Evolutionary conservation across 2,888 invertebrate genomes (phyloP), one percentile per base, ranked within the genome.

Genomic region (Drosophila kambysellisi): DNA sequence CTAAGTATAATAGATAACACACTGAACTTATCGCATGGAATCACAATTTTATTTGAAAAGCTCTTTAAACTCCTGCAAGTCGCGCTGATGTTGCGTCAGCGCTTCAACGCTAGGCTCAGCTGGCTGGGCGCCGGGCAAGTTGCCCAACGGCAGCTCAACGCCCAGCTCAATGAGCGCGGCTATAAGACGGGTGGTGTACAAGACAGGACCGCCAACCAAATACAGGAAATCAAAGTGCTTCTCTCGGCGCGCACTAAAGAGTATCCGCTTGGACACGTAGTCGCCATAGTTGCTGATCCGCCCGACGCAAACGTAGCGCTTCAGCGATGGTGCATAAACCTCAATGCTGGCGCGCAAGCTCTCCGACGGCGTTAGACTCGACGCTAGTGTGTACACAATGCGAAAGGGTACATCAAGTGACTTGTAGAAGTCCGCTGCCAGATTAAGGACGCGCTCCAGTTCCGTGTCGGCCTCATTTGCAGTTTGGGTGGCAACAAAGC

Each of bases 181-280:
- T 58, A 98, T 93, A 30, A 97, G 92, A 88, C 95, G 95, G 0
- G 96, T 96, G n/a, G 96, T 95, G 92, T 96, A 96, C 20, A 97
- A 90, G 50, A 97, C 93, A 30, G 95, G 95, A 20, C 97, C 97
- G 11, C 96, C 95, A 69, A 97, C 93, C 41, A 97, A 91, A 85
- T 95, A 94, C 12, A 96, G 94, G 91, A 96, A 97, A 52, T 94
- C 94, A 41, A 93, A 92, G 48, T 94, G 93, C 73, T 95, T 95
- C 12, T 95, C 93, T 50, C 95, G 94, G 33, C 94, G 94, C 89
- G 95, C 96, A 50, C 94, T 95, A 75, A 97, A 96, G 86, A 96
- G 93, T 52, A 98, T 93, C 68, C 98, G 94, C 92, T 97, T 97
- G 81, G 97, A 96, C 35, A 97, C 94, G 90, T 95, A 98, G 84